Evolutionary conservation across 2,888 invertebrate genomes (phyloP).

Genomic region (Papilio protenor): DNA sequence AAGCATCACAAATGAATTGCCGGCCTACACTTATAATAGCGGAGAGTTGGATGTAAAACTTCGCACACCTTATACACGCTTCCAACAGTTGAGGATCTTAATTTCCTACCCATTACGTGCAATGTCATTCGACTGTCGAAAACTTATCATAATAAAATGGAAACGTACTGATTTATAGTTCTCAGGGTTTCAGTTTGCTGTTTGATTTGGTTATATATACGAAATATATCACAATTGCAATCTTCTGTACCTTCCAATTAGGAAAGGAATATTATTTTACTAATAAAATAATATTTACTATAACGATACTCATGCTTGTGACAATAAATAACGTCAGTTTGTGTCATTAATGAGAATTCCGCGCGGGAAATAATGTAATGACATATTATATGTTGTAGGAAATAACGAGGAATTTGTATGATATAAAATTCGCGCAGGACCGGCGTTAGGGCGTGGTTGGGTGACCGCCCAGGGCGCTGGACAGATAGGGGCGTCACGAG

Average conservation of each 20-base stretch:
- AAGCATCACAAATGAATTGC: slow-evolving; percentile 13
- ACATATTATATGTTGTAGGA: background rate
- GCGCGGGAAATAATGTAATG: background rate
- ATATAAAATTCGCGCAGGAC: background rate
- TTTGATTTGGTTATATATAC: too few relatives aligned
- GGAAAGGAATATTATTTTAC: background rate
- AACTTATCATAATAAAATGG: too few relatives aligned
- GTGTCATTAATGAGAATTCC: slow-evolving; percentile 6
- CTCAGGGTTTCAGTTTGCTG: too few relatives aligned
- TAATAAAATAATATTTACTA: background rate
- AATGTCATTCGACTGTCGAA: background rate
- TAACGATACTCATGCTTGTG: background rate
- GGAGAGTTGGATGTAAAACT: background rate
- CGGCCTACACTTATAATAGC: background rate
- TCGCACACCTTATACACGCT: background rate
- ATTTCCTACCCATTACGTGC: background rate
- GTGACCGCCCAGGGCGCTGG: too few relatives aligned
- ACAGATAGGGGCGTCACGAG: too few relatives aligned
- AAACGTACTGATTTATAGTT: too few relatives aligned
- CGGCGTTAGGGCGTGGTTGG: too few relatives aligned
- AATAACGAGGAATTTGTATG: background rate
- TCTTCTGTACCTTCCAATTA: background rate
- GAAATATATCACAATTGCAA: background rate
- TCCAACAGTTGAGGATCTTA: background rate
- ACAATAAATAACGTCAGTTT: background rate